Conservation (phyloP, 2,797 vertebrate species). For the Eulemur mongoz region DNA sequence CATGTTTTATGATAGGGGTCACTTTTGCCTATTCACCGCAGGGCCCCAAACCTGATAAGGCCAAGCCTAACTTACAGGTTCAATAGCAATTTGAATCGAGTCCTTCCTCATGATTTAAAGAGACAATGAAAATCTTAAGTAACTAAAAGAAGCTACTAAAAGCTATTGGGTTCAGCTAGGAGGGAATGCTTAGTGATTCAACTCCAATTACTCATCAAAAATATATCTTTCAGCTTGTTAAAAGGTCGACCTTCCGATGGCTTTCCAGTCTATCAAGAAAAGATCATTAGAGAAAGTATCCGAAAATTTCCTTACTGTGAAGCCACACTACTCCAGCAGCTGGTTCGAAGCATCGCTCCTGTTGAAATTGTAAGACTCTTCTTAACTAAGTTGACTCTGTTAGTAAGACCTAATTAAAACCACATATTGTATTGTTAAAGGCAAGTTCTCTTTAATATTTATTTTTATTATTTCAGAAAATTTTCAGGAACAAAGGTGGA, state of each 20-base stretch:
- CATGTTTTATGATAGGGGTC: not conserved
- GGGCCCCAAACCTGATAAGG: not conserved
- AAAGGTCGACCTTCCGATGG: conserved; percentile 95
- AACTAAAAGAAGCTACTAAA: not conserved
- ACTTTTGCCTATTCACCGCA: not conserved
- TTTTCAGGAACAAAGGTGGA: not conserved
- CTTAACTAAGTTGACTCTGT: not conserved
- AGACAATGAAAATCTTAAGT: not conserved
- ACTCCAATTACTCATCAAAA: not conserved
- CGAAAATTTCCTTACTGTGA: conserved; percentile 97
- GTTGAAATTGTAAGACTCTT: conserved; percentile 95
- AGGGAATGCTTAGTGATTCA: conserved; percentile 1
- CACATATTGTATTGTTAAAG: not conserved
- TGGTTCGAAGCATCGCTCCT: conserved; percentile 97
- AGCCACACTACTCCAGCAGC: conserved; percentile 96
- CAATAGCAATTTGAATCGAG: not conserved
- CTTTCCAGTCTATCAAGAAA: conserved; percentile 96
- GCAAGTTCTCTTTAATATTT: not conserved
- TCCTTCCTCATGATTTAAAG: not conserved
- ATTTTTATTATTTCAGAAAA: not conserved
- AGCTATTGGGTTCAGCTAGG: not conserved
- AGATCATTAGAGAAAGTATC: conserved; percentile 95
- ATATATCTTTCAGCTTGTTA: conserved; percentile 88
- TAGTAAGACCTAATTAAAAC: not conserved
- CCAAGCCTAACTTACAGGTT: not conserved